Conservation (phyloP, 35 echinoderm and acorn worm genomes). For the Lytechinus variegatus region DNA sequence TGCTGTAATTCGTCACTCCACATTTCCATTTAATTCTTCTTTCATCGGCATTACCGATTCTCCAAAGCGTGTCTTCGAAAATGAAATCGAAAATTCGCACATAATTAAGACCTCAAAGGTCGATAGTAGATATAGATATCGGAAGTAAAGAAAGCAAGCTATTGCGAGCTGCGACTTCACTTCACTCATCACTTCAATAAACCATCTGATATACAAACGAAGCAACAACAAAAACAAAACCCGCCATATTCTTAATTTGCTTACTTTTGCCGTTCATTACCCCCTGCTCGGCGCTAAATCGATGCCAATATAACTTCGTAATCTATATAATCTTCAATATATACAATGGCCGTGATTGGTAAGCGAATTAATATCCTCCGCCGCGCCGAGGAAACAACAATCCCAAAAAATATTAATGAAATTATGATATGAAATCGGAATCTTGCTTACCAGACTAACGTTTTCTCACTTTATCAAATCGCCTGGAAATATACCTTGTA, state of each 20-base stretch:
- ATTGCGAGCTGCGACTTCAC: background rate
- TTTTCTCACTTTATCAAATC: no score
- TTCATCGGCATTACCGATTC: no score
- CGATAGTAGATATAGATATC: background rate
- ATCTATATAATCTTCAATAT: background rate
- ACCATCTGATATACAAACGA: background rate
- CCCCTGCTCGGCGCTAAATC: background rate
- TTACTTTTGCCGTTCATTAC: background rate
- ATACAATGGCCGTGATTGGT: background rate
- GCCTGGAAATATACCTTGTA: no score
- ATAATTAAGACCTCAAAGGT: background rate
- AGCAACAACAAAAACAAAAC: background rate
- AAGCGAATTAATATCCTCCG: background rate
- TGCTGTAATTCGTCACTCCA: no score
- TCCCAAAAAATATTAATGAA: no score
- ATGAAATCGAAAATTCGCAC: background rate
- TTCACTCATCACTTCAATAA: background rate
- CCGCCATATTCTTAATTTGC: background rate
- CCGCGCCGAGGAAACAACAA: no score
- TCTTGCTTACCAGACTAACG: no score
- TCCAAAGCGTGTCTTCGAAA: no score
- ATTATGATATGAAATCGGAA: no score
- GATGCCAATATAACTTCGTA: background rate
- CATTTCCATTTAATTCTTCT: no score
- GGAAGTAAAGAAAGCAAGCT: background rate